Conservation (phyloP, 37 sponge, comb jelly and placozoan genomes). For the Aphrocallistes beatrix region DNA sequence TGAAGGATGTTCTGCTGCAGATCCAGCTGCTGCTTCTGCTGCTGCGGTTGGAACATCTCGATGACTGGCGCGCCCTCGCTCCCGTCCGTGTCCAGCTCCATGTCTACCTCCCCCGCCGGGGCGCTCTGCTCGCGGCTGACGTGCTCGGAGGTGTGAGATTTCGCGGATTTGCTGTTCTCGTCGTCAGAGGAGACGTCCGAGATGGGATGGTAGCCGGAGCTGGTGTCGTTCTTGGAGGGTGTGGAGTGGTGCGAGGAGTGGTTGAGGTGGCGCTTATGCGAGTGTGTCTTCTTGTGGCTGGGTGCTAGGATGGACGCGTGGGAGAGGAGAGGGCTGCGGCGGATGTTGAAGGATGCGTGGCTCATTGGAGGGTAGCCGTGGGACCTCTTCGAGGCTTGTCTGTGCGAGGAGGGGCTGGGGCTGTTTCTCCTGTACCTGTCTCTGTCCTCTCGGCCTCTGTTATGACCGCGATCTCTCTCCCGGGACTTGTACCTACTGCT, state of each 20-base stretch:
- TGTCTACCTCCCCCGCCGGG: not conserved
- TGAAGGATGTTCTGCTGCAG: not conserved
- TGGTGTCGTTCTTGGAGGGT: not conserved
- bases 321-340: conserved; percentile 14
- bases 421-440: not conserved
- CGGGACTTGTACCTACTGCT: not conserved
- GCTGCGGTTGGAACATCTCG: not conserved
- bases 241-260: not conserved
- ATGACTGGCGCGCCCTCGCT: not conserved
- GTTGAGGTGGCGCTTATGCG: not conserved
- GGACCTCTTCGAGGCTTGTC: not conserved
- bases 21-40: not conserved
- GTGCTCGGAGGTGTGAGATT: not conserved
- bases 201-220: not conserved
- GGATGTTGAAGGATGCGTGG: not conserved
- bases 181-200: not conserved
- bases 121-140: not conserved
- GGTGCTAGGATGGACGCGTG: not conserved
- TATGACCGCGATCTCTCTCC: not conserved
- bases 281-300: not conserved
- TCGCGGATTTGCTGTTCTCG: not conserved
- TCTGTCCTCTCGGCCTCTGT: not conserved
- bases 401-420: not conserved
- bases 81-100: not conserved
- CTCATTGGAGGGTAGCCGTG: not conserved